Base-by-base conservation (phyloP, 2,113 vertebrate genomes). In the Phasianus colchicus region DNA sequence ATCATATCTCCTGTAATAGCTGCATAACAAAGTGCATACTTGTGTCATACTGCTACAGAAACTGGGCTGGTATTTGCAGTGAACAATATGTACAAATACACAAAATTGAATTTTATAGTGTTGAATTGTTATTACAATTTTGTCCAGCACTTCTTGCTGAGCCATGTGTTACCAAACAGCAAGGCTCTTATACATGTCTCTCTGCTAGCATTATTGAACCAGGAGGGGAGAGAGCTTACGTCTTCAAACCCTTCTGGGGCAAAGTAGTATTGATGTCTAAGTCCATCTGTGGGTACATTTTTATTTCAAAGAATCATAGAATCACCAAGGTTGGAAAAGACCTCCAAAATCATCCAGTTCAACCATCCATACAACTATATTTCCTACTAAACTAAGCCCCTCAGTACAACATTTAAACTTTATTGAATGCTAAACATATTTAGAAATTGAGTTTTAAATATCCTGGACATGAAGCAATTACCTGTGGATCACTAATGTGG, bases 181-280 rank as follows among this genome's bases (percentile, higher is more conserved):
- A 66, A 17, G 6, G 20, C 7, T 79, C 30, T 74, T 69, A 38
- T 40, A 67, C 50, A 11, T 63, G 32, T 63, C 60, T 67, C 7
- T 61, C 34, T 61, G 40, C 57, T 48, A n/a, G 27, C 30, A 29
- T 65, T 76, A 81, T 32, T 42, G n/a, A 81, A 25, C 20, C 6
- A 9, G 10, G 20, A 47, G 15, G 21, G 15, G 21, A 55, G 21
- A 27, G 18, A 76, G 5, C 2, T 70, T 34, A 13, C 0, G 0
- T n/a, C 52, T 78, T 86, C 45, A 57, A 38, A 92, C 86, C 10
- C 18, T 81, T 66, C 42, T 84, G 57, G 42, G 45, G 30, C 71
- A 70, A 89, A 63, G 30, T 13, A 45, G 4, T 57, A 11, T 8
- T 81, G 47, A 13, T 66, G 50, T 47, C 32, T 73, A 32, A 86